phyloP scores from a whole-genome alignment of 2,888 invertebrate genomes.

The Gasteruption jaculator region DNA sequence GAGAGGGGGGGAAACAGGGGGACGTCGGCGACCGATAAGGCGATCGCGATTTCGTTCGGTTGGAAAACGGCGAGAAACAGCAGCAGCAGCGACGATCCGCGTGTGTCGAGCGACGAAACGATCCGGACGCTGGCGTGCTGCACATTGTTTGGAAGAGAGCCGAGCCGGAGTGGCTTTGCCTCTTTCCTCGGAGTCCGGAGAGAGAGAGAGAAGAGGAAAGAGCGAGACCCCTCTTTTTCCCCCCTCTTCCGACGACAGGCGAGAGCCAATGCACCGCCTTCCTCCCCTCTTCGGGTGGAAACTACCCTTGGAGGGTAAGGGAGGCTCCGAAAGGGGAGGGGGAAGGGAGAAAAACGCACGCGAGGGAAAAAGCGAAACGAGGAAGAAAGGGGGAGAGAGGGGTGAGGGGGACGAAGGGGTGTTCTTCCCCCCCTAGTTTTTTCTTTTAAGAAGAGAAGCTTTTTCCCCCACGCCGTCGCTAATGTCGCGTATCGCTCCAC shows the following conservation, averaged over 20 bases:
- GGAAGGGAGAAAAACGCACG: slow-evolving; percentile 14
- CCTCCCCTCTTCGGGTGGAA: too few relatives aligned
- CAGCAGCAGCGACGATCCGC: background rate
- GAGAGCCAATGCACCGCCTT: slow-evolving; percentile 5
- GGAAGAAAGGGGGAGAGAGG: slow-evolving; percentile 18
- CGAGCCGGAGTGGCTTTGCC: slow-evolving; percentile 15
- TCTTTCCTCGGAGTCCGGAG: slow-evolving; percentile 7
- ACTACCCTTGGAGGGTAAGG: slow-evolving; percentile 13
- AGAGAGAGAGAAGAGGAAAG: slow-evolving; percentile 17
- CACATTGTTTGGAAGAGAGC: too few relatives aligned
- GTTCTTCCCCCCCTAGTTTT: slow-evolving; percentile 2
- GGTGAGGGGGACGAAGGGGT: slow-evolving; percentile 1
- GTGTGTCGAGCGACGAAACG: slow-evolving; percentile 30
- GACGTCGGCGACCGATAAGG: background rate
- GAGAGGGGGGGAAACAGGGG: background rate
- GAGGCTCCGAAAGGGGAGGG: slow-evolving; percentile 16
- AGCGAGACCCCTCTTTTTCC: slow-evolving; percentile 25
- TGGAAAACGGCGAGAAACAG: too few relatives aligned
- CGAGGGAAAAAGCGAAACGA: slow-evolving; percentile 8
- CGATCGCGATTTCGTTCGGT: too few relatives aligned
- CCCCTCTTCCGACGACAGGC: slow-evolving; percentile 18
- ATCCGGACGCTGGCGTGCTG: slow-evolving; percentile 43
- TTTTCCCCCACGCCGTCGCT: too few relatives aligned
- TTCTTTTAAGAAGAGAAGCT: too few relatives aligned
- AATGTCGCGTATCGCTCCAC: too few relatives aligned